Percentiles rank a stretch among this genome's conserved stretches.
phyloP scores from a whole-genome alignment of 2,888 invertebrate species.

The Melikaiella ostensackeni region DNA sequence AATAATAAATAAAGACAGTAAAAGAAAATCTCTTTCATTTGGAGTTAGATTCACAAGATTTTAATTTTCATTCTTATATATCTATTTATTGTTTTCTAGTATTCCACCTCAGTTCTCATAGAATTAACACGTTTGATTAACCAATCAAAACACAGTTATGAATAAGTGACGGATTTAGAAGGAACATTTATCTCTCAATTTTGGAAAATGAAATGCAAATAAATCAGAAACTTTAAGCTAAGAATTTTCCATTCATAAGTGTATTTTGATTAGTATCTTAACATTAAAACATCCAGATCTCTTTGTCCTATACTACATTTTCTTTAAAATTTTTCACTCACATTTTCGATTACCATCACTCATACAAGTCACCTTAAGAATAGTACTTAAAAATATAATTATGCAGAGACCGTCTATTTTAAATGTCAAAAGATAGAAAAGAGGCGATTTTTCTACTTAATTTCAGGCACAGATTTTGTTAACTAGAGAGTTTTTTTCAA shows the following conservation, averaged over 20 bases:
- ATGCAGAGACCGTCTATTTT: background rate
- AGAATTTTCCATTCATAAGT: background rate
- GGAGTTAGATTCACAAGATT: background rate
- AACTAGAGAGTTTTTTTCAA: background rate
- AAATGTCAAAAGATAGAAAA: background rate
- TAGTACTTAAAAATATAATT: background rate
- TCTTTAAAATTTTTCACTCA: background rate
- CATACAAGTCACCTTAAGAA: background rate
- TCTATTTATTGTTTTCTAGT: background rate
- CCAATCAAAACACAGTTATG: background rate
- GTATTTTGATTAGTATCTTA: background rate
- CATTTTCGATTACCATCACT: background rate
- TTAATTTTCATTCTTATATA: background rate
- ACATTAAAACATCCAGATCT: background rate
- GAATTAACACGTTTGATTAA: background rate
- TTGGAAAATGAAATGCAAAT: too few species aligned
- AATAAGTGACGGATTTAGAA: background rate
- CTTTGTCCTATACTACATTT: background rate
- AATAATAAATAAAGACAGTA: conserved; percentile 39
- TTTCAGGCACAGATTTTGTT: background rate
- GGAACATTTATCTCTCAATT: too few species aligned
- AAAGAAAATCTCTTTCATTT: conserved; percentile 12
- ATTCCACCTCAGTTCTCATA: background rate
- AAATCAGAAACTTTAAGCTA: background rate
- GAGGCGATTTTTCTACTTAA: background rate